Conservation (phyloP, 2,888 invertebrate genomes). For the Melipona bicolor region DNA sequence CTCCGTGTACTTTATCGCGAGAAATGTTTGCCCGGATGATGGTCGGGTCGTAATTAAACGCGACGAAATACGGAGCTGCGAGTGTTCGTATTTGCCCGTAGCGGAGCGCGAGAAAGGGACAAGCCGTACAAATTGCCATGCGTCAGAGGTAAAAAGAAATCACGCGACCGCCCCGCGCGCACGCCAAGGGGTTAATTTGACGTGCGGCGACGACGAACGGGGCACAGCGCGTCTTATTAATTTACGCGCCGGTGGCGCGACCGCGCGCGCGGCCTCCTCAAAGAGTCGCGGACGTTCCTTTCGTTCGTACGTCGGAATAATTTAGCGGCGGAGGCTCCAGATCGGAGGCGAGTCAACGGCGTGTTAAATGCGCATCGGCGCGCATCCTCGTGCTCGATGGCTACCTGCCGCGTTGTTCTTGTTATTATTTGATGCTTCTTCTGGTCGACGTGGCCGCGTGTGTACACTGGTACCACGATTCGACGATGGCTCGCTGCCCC, state of each 20-base stretch:
- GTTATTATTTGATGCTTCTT: slow-evolving; percentile 64
- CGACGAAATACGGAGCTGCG: slow-evolving; percentile 5
- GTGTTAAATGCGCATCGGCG: slow-evolving; percentile 62
- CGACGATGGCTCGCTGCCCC: slow-evolving; percentile 47
- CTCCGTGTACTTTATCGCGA: background rate
- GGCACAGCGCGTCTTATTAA: slow-evolving; percentile 69
- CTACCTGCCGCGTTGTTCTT: slow-evolving; percentile 55
- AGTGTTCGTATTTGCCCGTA: slow-evolving; percentile 25
- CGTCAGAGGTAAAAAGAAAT: slow-evolving; percentile 22
- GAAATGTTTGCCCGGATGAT: background rate
- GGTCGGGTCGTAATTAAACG: slow-evolving; percentile 9
- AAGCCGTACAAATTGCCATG: slow-evolving; percentile 50
- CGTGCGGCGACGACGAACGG: slow-evolving; percentile 49
- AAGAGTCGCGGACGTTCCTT: slow-evolving; percentile 68
- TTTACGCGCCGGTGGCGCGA: slow-evolving; percentile 63
- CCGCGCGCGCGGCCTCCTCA: slow-evolving; percentile 53
- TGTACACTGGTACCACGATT: slow-evolving; percentile 14
- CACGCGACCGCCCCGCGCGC: slow-evolving; percentile 23
- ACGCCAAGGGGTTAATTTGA: slow-evolving; percentile 63
- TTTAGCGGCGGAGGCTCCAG: slow-evolving; percentile 54
- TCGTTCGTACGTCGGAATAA: slow-evolving; percentile 68
- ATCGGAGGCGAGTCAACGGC: slow-evolving; percentile 41
- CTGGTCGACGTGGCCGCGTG: slow-evolving; percentile 25
- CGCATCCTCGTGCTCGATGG: slow-evolving; percentile 46
- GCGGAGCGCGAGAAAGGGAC: background rate